phyloP scores from a whole-genome alignment of 2,113 vertebrate species.

The Eolophus roseicapilla region DNA sequence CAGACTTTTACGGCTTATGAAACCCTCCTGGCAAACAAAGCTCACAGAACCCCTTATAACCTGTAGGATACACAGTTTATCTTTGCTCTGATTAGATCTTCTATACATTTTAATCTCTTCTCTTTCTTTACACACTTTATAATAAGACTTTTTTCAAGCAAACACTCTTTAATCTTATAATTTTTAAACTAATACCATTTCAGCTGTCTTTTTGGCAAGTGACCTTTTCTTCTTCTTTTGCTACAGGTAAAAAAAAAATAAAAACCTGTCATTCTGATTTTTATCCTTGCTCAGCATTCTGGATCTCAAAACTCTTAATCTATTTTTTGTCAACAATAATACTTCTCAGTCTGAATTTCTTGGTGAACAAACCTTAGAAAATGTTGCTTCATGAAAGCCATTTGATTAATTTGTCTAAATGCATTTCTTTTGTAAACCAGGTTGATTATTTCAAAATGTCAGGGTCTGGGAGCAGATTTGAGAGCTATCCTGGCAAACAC shows the following conservation, averaged over 20 bases:
- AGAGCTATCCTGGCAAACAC: conserved; percentile 54
- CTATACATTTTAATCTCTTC: conserved; percentile 52
- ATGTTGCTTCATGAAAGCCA: conserved; percentile 35
- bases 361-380: conserved; percentile 48
- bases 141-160: conserved; percentile 67
- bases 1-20: conserved; percentile 41
- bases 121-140: conserved; percentile 66
- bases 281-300: conserved; percentile 44
- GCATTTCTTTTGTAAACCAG: conserved; percentile 68
- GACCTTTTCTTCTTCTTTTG: conserved; percentile 69
- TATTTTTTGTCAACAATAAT: conserved; percentile 68
- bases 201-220: conserved; percentile 56
- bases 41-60: conserved; percentile 33
- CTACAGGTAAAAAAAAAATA: conserved; percentile 45
- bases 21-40: conserved; percentile 61
- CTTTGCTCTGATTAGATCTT: conserved; percentile 56
- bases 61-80: conserved; percentile 50
- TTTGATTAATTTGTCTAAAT: conserved; percentile 76
- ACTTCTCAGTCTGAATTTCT: conserved; percentile 67
- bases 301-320: conserved; percentile 55
- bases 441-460: conserved; percentile 72
- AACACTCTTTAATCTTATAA: conserved; percentile 72
- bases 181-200: conserved; percentile 75
- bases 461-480: conserved; percentile 40
- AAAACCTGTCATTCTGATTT: conserved; percentile 38